Base-by-base conservation (phyloP, 2,888 invertebrate species). In the Strigamia crassipes region DNA sequence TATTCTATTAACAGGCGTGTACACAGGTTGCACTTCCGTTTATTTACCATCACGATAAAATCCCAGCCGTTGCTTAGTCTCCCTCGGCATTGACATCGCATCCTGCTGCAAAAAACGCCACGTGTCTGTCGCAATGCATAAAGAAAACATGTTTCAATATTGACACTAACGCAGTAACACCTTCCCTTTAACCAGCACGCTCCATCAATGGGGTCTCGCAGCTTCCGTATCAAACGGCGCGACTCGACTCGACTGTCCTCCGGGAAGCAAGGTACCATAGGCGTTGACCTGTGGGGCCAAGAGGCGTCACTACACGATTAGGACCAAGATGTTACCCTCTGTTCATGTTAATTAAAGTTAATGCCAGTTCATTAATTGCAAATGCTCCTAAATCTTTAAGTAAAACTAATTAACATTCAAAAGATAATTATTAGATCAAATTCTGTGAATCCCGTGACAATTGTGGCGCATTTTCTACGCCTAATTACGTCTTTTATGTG, bases 401-500 rank as follows among this genome's bases (percentile, higher is more conserved):
- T 66, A 66, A 23, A 66, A 66, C 61, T 66, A 66, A 66, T 66
- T 66, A 66, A 66, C 61, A 66, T 66, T 66, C 61, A 66, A 66
- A 66, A 66, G 61, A 66, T 66, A 66, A 66, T 66, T 66, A 66
- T 66, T 21, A 66, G 61, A 66, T 66, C 61, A 66, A 23, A 66
- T 23, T 23, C 23, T 12, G 4, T 0, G 61, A 23, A 66, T 66
- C 61, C 61, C 61, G 12, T 21, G 61, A 66, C 61, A 18, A 21
- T 66, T 66, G 23, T 21, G 21, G 21, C 21, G 13, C 18, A 66
- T 21, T 66, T 46, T n/a, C 46, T 46, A 46, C 4, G 15, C 46
- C 13, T n/a, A 46, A 46, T n/a, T 9, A 46, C 15, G 46, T 46
- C 46, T 46, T 38, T 38, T 38, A 38, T 46, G 46, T 13, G 15